These are phyloP conservation scores for Platichthys stellatus DNA, from an alignment of 2,113 vertebrate genomes.

Conservation along the genomic window DNA sequence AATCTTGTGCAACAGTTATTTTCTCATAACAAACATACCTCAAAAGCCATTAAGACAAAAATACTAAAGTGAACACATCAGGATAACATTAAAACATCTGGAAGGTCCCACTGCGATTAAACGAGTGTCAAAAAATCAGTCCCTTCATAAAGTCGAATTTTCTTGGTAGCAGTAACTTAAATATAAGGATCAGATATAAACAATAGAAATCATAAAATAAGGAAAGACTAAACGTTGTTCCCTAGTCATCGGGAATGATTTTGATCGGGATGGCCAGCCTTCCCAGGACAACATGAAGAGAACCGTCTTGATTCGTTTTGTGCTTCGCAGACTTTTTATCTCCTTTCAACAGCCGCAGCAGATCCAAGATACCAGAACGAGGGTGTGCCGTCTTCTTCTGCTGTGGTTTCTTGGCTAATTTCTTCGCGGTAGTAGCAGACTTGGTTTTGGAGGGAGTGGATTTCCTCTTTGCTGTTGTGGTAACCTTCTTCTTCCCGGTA, in stretches of 20 bases:
- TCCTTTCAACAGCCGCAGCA: slow-evolving; percentile 70
- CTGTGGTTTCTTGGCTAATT: slow-evolving; percentile 41
- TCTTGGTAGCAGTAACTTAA: slow-evolving; percentile 33
- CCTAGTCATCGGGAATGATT: slow-evolving; percentile 79
- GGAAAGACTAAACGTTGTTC: not conserved
- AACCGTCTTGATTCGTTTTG: slow-evolving; percentile 50
- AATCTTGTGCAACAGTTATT: slow-evolving; percentile 38
- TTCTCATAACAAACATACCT: slow-evolving; percentile 18
- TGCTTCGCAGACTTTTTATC: slow-evolving; percentile 42
- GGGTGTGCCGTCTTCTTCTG: slow-evolving; percentile 42
- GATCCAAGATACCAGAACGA: slow-evolving; percentile 60
- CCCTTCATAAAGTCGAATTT: slow-evolving; percentile 67
- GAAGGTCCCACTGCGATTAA: slow-evolving; percentile 16
- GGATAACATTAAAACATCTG: slow-evolving; percentile 9
- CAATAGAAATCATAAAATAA: not conserved
- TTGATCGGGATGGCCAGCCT: slow-evolving; percentile 81
- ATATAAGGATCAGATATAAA: slow-evolving; percentile 32
- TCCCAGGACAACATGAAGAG: slow-evolving; percentile 80
- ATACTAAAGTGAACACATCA: not conserved
- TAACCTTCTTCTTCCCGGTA: slow-evolving; percentile 22
- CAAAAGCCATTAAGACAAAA: slow-evolving; percentile 19
- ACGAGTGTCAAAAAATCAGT: slow-evolving; percentile 29
- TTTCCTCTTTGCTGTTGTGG: slow-evolving; percentile 11
- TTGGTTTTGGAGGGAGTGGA: slow-evolving; percentile 31
- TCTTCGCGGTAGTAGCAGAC: slow-evolving; percentile 21